phyloP scores from a whole-genome alignment of 2,797 vertebrate species.

The Dicrostonyx torquatus region DNA sequence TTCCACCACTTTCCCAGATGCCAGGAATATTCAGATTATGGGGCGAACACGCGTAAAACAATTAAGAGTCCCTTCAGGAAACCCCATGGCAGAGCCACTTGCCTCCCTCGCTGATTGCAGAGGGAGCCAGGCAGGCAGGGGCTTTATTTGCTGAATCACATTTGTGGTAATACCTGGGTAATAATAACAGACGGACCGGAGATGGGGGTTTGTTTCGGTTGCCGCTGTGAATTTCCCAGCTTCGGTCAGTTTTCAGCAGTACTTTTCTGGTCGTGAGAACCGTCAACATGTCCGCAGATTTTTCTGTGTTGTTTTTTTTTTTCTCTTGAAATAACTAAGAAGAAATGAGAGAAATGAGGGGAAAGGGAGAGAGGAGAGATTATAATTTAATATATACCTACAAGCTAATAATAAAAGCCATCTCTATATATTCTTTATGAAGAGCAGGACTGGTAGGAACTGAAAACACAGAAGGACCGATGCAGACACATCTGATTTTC shows the following conservation, averaged over 20 bases:
- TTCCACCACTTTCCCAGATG: constrained; percentile 69
- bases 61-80: constrained; percentile 20
- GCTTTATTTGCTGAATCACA: constrained; percentile 66
- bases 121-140: constrained; percentile 47
- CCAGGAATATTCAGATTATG: constrained; percentile 63
- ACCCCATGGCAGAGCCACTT: constrained; percentile 58
- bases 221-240: constrained; percentile 12
- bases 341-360: neutral
- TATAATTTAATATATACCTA: neutral
- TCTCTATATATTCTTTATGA: neutral
- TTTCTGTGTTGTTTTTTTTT: neutral
- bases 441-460: constrained; percentile 49
- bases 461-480: constrained; percentile 72
- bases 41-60: constrained; percentile 56
- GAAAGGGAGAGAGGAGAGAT: neutral
- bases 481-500: constrained; percentile 75
- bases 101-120: constrained; percentile 49
- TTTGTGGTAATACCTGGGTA: constrained; percentile 49
- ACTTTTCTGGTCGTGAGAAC: neutral
- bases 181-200: neutral
- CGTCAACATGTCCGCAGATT: constrained; percentile 59
- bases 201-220: constrained; percentile 51
- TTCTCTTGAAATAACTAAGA: neutral
- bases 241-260: constrained; percentile 44
- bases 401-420: constrained; percentile 10